Evolutionary conservation across 1,140 invertebrate genomes (phyloP), one percentile per base, ranked within the genome.

Genomic region (Rhyzopertha dominica): DNA sequence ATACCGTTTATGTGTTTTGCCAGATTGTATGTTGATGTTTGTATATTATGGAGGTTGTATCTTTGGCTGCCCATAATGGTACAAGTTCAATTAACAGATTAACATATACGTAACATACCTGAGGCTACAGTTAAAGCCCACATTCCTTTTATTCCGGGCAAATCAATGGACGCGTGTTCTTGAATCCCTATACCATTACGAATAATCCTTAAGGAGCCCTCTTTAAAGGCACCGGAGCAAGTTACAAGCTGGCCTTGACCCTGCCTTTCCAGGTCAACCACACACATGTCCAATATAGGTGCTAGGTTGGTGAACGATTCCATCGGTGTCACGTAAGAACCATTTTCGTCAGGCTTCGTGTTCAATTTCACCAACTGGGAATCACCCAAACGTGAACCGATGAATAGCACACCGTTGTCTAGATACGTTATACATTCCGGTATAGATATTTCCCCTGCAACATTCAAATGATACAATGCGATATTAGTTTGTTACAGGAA

Each of bases 381-480:
- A 70, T 99, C 96, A 0, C 96, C 96, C 16, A 99, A 74, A 14
- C 93, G 80, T 1, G 95, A 98, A 0, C 96, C 96, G 56, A 99
- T 83, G 67, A 95, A 99, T 34, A 99, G 84, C 17, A 99, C 95
- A 28, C 93, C 93, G 74, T 99, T 99, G 65, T 99, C 96, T 32
- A 99, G 73, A 64, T 99, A 99, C n/a, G 94, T 97, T 62, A 99
- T 87, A 62, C 92, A 95, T 69, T 98, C 95, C 2, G 96, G 93
- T 51, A 97, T 96, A 10, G 91, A 93, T 24, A 96, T 95, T 73
- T 98, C 88, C 25, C 84, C 82, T 78, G 52, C 36, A 42, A 37
- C 2, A 3, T 28, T 34, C 8, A 35, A 43, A 24, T 10, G 10
- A 7, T 13, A 7, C 5, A 32, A 32, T 12, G 5, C 30, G 13